These are phyloP conservation scores for Glaucomys volans DNA, from an alignment of 2,113 vertebrate genomes.

Conservation along the genomic window DNA sequence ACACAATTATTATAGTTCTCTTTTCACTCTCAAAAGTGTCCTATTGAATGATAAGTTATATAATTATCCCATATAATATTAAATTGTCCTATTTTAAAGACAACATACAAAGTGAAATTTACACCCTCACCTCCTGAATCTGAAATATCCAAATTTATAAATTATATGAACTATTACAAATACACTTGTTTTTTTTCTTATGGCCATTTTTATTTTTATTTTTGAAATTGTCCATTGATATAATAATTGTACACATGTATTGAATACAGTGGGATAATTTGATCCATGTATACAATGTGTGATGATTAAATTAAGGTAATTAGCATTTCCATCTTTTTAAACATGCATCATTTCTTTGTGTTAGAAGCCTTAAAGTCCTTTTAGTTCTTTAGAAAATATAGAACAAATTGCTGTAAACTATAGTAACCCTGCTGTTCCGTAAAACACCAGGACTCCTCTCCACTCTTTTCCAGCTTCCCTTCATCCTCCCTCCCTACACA, in stretches of 20 bases:
- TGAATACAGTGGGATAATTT: background rate
- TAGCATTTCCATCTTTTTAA: background rate
- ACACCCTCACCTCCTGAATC: background rate
- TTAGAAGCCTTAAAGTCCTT: background rate
- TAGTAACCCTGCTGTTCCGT: background rate
- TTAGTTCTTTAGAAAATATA: background rate
- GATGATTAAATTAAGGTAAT: background rate
- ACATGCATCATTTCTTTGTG: background rate
- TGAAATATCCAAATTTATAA: background rate
- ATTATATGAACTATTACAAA: background rate
- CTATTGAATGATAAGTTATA: background rate
- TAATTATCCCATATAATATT: background rate
- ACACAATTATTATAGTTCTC: background rate
- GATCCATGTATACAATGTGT: background rate
- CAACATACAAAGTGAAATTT: background rate
- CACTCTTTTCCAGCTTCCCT: too few species aligned
- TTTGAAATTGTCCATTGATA: background rate
- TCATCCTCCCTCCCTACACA: too few species aligned
- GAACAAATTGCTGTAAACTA: background rate
- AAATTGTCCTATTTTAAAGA: slow-evolving; percentile 24
- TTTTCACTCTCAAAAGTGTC: background rate
- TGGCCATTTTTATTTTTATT: background rate
- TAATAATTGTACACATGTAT: background rate
- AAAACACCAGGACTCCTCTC: background rate
- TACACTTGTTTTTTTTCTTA: background rate